phyloP scores from a whole-genome alignment of 2,797 vertebrate genomes.

The Pipistrellus pipistrellus region DNA sequence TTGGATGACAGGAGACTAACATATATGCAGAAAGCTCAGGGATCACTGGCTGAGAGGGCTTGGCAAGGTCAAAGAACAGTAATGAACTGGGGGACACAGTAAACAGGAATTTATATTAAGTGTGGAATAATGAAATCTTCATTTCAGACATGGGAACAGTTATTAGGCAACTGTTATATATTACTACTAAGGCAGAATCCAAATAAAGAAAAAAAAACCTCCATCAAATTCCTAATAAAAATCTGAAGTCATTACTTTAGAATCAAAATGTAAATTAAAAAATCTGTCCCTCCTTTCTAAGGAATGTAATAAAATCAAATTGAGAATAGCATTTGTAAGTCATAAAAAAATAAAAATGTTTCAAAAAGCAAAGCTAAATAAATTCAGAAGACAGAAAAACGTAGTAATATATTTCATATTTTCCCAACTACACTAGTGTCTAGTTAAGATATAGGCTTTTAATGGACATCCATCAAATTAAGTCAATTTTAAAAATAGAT shows the following conservation, averaged over 20 bases:
- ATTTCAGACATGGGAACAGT: conserved; percentile 29
- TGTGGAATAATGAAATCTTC: neutral
- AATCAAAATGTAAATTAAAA: conserved; percentile 5
- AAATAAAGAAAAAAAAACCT: conserved; percentile 30
- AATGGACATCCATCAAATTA: conserved; percentile 10
- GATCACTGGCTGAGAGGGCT: neutral
- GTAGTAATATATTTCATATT: conserved; percentile 17
- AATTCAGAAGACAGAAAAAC: conserved; percentile 42
- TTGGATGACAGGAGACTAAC: neutral
- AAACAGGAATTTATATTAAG: neutral
- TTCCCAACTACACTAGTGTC: neutral
- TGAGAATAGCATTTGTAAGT: conserved; percentile 12
- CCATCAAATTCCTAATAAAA: conserved; percentile 43
- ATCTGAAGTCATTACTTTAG: conserved; percentile 14
- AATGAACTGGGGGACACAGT: neutral
- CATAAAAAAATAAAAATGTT: conserved; percentile 48
- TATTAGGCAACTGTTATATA: neutral
- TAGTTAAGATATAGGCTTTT: conserved; percentile 17
- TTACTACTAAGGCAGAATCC: neutral
- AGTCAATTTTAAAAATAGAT: conserved; percentile 48
- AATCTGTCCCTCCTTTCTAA: conserved; percentile 20
- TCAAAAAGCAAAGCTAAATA: neutral
- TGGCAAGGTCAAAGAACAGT: neutral
- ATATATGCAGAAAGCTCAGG: neutral
- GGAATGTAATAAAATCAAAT: conserved; percentile 24